Percentiles rank a stretch among this genome's conserved stretches.
Evolutionary conservation across 1,140 invertebrate genomes (phyloP).

Genomic region (Penaeus chinensis): DNA sequence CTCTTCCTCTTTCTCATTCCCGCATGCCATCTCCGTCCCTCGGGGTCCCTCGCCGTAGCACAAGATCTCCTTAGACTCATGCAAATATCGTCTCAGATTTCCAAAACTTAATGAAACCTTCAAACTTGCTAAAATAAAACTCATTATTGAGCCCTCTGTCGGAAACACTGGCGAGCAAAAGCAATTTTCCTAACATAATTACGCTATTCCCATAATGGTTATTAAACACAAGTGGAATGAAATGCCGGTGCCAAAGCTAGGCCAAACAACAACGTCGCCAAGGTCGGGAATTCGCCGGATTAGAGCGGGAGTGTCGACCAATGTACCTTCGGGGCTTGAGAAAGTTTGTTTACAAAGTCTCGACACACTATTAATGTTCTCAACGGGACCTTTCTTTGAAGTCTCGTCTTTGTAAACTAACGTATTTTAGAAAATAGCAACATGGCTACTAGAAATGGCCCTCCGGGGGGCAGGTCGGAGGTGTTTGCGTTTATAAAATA

Average conservation of each 20-base stretch:
- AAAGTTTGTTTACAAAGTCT: not conserved
- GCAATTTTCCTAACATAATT: slow-evolving; percentile 59
- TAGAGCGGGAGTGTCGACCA: slow-evolving; percentile 18
- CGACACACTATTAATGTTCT: slow-evolving; percentile 55
- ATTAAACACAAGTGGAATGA: slow-evolving; percentile 57
- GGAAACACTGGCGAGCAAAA: slow-evolving; percentile 51
- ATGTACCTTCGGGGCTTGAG: not conserved
- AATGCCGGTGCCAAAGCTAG: not conserved
- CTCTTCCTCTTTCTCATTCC: too few relatives aligned
- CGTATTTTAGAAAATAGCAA: slow-evolving; percentile 57
- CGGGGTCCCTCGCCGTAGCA: too few relatives aligned
- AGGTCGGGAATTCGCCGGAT: not conserved
- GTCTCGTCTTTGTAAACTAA: slow-evolving; percentile 58
- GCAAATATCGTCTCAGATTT: slow-evolving; percentile 47
- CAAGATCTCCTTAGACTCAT: not conserved
- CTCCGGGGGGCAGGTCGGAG: slow-evolving; percentile 8
- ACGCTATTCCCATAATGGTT: slow-evolving; percentile 58
- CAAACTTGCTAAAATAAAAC: slow-evolving; percentile 48
- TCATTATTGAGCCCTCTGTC: slow-evolving; percentile 56
- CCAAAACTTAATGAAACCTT: slow-evolving; percentile 46
- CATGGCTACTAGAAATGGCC: slow-evolving; percentile 7
- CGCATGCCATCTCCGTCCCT: too few relatives aligned
- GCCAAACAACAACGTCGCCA: not conserved
- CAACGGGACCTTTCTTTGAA: slow-evolving; percentile 53
- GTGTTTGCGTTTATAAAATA: too few relatives aligned